Base-by-base conservation (phyloP, 2,113 vertebrate species). In the Sporophila hypoxantha region DNA sequence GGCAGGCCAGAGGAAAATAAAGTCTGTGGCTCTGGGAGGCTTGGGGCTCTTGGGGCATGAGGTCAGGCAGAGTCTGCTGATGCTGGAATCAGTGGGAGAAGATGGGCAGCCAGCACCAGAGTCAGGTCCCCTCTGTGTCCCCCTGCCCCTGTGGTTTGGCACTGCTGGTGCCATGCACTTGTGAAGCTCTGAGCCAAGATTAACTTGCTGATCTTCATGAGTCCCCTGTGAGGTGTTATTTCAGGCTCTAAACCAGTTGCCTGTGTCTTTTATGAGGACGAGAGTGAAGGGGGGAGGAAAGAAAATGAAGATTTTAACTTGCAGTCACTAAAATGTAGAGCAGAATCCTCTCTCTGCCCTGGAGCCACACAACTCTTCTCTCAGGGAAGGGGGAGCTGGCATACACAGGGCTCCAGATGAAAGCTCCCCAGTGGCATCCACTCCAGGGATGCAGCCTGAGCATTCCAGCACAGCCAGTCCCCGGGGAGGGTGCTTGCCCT, bases 221-320 rank as follows among this genome's bases (percentile, higher is more conserved):
- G 55, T 95, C 94, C 85, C 95, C 70, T 86, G 91, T 88, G 94
- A 76, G 75, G 67, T 92, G 94, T 94, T 95, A 94, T 93, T 94
- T 94, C 88, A 91, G 88, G 77, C 88, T 94, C 66, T 94, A 93
- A 92, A 93, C 77, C 88, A 93, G 91, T 92, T 93, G 91, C 67
- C 80, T 84, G 68, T 85, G 83, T 88, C 85, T 95, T 95, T 93
- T 88, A 86, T 50, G 75, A 95, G 93, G 86, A 92, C 27, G 2
- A 65, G 55, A 91, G 42, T 39, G 73, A 75, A 88, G 32, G 42
- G 36, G 26, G 59, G 70, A 59, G 86, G 77, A 71, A 92, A 60
- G 47, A 81, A 76, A 92, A 86, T 4, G 2, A 86, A 76, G 27
- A 91, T 53, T 91, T 92, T 93, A 92, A 90, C 90, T 60, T 84